A percentile compares a stretch with the other conserved stretches of the same genome.
Evolutionary conservation across 2,113 vertebrate species (phyloP).

Genomic region (Atrichornis clamosus): DNA sequence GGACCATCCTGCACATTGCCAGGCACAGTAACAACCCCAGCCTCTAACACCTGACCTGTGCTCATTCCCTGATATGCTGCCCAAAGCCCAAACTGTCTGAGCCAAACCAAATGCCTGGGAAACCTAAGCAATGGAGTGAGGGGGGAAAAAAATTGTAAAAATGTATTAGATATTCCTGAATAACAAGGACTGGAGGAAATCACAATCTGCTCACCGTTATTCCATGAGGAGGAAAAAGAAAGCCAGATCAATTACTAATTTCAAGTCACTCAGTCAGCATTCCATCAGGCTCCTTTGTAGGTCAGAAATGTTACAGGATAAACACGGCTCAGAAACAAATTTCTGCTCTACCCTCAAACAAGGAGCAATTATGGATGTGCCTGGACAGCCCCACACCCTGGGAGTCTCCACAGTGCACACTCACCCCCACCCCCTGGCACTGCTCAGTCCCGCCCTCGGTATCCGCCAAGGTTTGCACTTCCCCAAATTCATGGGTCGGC

Average conservation of each 20-base stretch:
- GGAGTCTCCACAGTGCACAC: background rate
- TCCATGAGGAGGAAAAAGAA: background rate
- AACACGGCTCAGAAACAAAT: background rate
- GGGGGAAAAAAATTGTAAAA: background rate
- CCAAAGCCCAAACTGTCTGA: background rate
- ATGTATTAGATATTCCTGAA: background rate
- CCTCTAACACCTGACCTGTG: background rate
- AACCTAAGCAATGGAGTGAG: background rate
- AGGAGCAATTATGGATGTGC: background rate
- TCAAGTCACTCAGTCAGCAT: conserved; percentile 10
- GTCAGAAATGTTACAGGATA: conserved; percentile 1
- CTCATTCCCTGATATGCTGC: background rate
- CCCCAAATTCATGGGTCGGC: accelerated
- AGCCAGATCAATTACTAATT: conserved; percentile 54
- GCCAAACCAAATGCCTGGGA: background rate
- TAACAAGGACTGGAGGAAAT: conserved; percentile 25
- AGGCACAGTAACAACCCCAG: background rate
- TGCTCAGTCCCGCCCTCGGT: background rate
- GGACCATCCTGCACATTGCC: accelerated
- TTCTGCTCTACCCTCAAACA: background rate
- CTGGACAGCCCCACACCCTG: background rate
- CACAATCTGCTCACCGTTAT: conserved; percentile 16
- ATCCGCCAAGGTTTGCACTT: background rate
- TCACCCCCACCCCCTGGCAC: no score
- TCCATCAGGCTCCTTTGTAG: conserved; percentile 16